phyloP scores from a whole-genome alignment of 2,888 invertebrate species.

The Philereme vetulata region DNA sequence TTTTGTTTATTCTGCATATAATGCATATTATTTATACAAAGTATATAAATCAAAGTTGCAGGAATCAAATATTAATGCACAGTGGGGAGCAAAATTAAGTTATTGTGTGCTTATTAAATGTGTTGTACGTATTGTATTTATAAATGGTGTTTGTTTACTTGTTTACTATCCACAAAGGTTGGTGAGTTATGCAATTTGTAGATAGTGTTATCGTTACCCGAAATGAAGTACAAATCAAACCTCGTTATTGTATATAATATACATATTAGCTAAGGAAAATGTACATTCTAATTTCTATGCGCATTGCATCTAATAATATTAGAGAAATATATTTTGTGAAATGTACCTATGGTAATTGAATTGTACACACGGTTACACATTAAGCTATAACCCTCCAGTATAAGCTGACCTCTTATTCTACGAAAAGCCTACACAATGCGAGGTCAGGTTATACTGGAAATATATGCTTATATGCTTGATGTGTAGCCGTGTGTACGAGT shows the following conservation, averaged over 20 bases:
- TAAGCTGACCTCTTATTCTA: too few relatives aligned
- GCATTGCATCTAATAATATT: conserved; percentile 35
- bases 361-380: too few relatives aligned
- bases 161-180: conserved; percentile 30
- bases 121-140: conserved; percentile 18
- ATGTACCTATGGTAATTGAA: conserved; percentile 21
- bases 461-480: too few relatives aligned
- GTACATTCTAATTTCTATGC: conserved; percentile 40
- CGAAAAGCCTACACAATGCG: too few relatives aligned
- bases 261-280: conserved; percentile 40
- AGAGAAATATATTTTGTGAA: conserved; percentile 37
- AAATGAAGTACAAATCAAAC: conserved; percentile 52
- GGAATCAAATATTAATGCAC: conserved; percentile 6
- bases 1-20: conserved; percentile 9
- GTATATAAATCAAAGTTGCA: conserved; percentile 9
- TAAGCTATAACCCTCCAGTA: too few relatives aligned
- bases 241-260: conserved; percentile 40
- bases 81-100: neutral
- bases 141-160: conserved; percentile 27
- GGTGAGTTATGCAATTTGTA: conserved; percentile 35
- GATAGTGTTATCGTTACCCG: conserved; percentile 39
- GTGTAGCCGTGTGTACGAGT: too few relatives aligned
- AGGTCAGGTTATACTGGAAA: too few relatives aligned
- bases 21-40: conserved; percentile 10
- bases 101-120: conserved; percentile 14